Evolutionary conservation across 2,888 invertebrate species (phyloP).

Genomic region (Octodonta nipae): DNA sequence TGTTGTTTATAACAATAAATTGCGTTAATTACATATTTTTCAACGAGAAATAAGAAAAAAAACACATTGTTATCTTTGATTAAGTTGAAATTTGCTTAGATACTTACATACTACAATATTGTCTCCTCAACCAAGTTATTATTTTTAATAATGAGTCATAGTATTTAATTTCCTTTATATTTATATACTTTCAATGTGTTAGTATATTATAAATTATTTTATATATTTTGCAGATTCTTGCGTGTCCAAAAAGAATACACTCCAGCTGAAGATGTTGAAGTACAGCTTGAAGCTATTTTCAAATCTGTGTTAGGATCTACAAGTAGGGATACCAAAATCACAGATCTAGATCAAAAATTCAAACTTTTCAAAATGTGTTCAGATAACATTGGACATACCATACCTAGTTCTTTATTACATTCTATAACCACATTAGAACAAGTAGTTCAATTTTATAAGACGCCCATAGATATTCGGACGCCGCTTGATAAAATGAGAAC

Average conservation of each 20-base stretch:
- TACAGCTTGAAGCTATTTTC: slow-evolving; percentile 49
- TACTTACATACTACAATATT: no score
- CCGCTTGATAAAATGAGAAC: slow-evolving; percentile 61
- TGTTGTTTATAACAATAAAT: no score
- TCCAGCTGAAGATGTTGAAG: slow-evolving; percentile 53
- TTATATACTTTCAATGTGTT: no score
- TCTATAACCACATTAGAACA: slow-evolving; percentile 63
- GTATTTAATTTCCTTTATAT: no score
- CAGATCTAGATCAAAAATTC: slow-evolving; percentile 48
- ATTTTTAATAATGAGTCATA: no score
- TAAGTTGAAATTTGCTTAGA: no score
- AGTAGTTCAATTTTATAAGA: slow-evolving; percentile 56
- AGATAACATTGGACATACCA: slow-evolving; percentile 56
- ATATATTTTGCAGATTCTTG: slow-evolving; percentile 49
- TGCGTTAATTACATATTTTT: no score
- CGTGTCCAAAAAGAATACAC: slow-evolving; percentile 60
- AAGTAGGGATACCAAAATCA: slow-evolving; percentile 28
- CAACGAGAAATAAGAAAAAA: no score
- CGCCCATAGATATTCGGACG: slow-evolving; percentile 52
- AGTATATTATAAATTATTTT: no score
- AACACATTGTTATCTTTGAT: no score
- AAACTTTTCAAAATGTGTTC: slow-evolving; percentile 56
- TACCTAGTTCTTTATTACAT: slow-evolving; percentile 74
- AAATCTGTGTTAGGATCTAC: slow-evolving; percentile 38
- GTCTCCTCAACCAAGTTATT: no score